Evolutionary conservation across 2,888 invertebrate genomes (phyloP).

Genomic region (Rhamphomyia laevipes): DNA sequence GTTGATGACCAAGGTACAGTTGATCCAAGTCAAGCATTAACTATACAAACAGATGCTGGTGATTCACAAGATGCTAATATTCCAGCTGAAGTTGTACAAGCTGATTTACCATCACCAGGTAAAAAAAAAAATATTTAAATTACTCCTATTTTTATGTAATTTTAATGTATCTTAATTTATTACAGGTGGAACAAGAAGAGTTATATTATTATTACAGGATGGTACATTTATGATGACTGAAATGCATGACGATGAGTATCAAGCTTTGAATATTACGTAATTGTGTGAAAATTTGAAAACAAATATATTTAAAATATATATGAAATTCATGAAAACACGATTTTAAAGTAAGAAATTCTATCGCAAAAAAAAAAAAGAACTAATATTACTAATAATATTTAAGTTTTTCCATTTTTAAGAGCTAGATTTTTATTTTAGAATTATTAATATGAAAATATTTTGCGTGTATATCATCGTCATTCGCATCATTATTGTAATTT

Average conservation of each 20-base stretch:
- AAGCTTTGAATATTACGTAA: slow-evolving; percentile 36
- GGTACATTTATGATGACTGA: slow-evolving; percentile 81
- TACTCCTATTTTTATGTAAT: not conserved
- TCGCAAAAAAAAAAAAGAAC: too few relatives aligned
- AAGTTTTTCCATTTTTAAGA: too few relatives aligned
- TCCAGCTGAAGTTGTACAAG: slow-evolving; percentile 75
- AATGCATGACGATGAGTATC: slow-evolving; percentile 70
- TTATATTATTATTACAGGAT: slow-evolving; percentile 71
- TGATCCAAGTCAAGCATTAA: slow-evolving; percentile 12
- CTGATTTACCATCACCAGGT: slow-evolving; percentile 76
- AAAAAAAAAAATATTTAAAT: slow-evolving; percentile 18
- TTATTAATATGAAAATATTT: too few relatives aligned
- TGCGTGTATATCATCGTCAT: too few relatives aligned
- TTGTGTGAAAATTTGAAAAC: slow-evolving; percentile 21
- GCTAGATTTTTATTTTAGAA: too few relatives aligned
- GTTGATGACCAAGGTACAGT: slow-evolving; percentile 6
- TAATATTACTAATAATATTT: too few relatives aligned
- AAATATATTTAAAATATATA: too few relatives aligned
- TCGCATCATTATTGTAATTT: too few relatives aligned
- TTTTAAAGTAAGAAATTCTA: too few relatives aligned
- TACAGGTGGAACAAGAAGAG: slow-evolving; percentile 68
- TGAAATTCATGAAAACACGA: too few relatives aligned
- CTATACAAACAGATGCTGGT: slow-evolving; percentile 19
- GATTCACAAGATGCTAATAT: slow-evolving; percentile 59
- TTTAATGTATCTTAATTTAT: slow-evolving; percentile 4